These are phyloP conservation scores for Notodonta ziczac DNA, from an alignment of 2,888 invertebrate species.

Conservation along the genomic window DNA sequence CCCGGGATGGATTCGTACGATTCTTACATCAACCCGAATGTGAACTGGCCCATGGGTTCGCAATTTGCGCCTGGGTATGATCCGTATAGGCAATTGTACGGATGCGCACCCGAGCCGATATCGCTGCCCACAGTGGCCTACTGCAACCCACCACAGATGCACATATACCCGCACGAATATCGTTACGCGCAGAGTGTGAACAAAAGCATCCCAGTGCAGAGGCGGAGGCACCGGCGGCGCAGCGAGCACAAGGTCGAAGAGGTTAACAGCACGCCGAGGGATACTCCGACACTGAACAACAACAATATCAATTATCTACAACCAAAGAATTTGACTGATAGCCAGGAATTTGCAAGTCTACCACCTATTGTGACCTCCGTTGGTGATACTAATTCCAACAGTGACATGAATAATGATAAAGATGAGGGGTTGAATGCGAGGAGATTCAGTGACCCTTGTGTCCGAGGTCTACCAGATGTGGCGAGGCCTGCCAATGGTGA, in stretches of 20 bases:
- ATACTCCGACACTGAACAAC: constrained; percentile 39
- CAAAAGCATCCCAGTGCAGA: constrained; percentile 67
- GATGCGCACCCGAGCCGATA: constrained; percentile 85
- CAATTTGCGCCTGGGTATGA: constrained; percentile 74
- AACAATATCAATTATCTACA: constrained; percentile 65
- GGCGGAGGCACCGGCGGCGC: constrained; percentile 62
- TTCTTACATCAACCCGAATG: constrained; percentile 56
- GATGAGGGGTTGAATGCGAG: constrained; percentile 82
- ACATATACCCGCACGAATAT: constrained; percentile 63
- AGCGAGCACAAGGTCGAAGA: constrained; percentile 65
- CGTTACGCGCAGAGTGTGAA: constrained; percentile 65
- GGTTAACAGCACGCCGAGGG: constrained; percentile 54
- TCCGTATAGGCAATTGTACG: constrained; percentile 81
- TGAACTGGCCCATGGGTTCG: constrained; percentile 64
- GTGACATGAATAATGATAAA: constrained; percentile 80
- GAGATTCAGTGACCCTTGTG: constrained; percentile 88
- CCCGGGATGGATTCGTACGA: constrained; percentile 74
- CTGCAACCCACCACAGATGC: constrained; percentile 66
- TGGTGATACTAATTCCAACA: constrained; percentile 75
- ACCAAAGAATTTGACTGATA: constrained; percentile 72
- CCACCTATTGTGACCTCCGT: constrained; percentile 88
- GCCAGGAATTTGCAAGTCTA: constrained; percentile 87
- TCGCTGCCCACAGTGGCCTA: constrained; percentile 87
- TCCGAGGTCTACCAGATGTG: constrained; percentile 78
- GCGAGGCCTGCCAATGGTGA: constrained; percentile 75